A percentile compares a stretch with the other conserved stretches of the same genome.
Conservation (phyloP, 2,113 vertebrate species). For the Pseudorectes ferrugineus region DNA sequence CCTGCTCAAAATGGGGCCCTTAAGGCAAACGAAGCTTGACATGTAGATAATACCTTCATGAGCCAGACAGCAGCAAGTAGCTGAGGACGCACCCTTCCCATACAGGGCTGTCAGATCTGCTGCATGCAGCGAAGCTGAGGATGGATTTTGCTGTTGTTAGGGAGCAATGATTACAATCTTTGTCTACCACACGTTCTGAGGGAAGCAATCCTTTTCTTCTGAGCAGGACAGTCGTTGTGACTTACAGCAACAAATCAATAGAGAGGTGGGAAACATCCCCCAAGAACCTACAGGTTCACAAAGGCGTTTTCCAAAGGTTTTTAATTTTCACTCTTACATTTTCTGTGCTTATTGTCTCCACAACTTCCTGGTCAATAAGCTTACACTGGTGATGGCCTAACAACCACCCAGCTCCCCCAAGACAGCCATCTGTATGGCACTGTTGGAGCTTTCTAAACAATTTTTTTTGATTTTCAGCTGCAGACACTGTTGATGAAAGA, state of each 20-base stretch:
- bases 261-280: constrained; percentile 11
- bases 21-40: neutral
- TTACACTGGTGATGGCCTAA: neutral
- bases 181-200: neutral
- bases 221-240: neutral
- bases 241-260: constrained; percentile 14
- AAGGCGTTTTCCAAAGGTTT: neutral
- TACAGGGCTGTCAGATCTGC: neutral
- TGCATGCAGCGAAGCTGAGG: fast-evolving
- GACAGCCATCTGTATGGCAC: neutral
- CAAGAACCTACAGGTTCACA: neutral
- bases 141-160: neutral
- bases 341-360: neutral
- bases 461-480: neutral
- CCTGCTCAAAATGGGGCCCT: neutral
- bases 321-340: neutral
- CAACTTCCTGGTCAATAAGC: constrained; percentile 12
- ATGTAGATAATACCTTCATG: neutral
- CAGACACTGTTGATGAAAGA: neutral
- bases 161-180: neutral
- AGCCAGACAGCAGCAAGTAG: neutral
- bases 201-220: neutral
- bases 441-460: neutral
- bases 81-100: neutral
- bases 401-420: neutral